Evolutionary conservation across 1,140 invertebrate species (phyloP).

Genomic region (Meloidogyne floridensis): DNA sequence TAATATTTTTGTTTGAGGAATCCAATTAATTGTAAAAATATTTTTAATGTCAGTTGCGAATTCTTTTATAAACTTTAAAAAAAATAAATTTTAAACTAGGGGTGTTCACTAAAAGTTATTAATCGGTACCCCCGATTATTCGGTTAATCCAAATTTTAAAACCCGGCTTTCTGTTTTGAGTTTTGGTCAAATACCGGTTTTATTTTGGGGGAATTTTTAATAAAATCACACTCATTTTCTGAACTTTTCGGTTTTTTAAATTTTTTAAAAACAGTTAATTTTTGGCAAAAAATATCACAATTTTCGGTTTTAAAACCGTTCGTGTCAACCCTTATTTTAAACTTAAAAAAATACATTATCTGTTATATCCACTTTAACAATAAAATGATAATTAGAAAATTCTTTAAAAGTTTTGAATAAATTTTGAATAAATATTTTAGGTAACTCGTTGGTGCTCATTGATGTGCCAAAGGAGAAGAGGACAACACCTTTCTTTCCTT

Average conservation of each 20-base stretch:
- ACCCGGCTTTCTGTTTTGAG: too few relatives aligned
- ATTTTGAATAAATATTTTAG: slow-evolving; percentile 34
- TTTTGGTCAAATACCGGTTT: too few relatives aligned
- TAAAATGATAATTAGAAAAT: slow-evolving; percentile 41
- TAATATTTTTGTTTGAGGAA: slow-evolving; percentile 26
- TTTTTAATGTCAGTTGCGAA: slow-evolving; percentile 10
- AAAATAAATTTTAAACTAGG: neutral
- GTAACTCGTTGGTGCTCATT: slow-evolving; percentile 28
- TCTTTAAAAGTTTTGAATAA: slow-evolving; percentile 30
- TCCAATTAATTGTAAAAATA: slow-evolving; percentile 32
- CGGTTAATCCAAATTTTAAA: too few relatives aligned
- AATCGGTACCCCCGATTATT: too few relatives aligned
- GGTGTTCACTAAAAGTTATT: too few relatives aligned
- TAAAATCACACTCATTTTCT: too few relatives aligned
- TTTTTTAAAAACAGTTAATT: too few relatives aligned
- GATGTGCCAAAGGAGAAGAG: slow-evolving; percentile 41
- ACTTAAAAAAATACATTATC: slow-evolving; percentile 27
- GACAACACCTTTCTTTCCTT: slow-evolving; percentile 42
- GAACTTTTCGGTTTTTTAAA: too few relatives aligned
- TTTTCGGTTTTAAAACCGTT: too few relatives aligned
- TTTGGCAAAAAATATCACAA: too few relatives aligned
- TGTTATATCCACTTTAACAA: slow-evolving; percentile 46
- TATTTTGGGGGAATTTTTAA: too few relatives aligned
- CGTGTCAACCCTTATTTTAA: too few relatives aligned
- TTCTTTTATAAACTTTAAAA: neutral